A percentile compares a stretch with the other conserved stretches of the same genome.
phyloP scores from a whole-genome alignment of 2,888 invertebrate genomes.

The Dicyrtoma fusca region DNA sequence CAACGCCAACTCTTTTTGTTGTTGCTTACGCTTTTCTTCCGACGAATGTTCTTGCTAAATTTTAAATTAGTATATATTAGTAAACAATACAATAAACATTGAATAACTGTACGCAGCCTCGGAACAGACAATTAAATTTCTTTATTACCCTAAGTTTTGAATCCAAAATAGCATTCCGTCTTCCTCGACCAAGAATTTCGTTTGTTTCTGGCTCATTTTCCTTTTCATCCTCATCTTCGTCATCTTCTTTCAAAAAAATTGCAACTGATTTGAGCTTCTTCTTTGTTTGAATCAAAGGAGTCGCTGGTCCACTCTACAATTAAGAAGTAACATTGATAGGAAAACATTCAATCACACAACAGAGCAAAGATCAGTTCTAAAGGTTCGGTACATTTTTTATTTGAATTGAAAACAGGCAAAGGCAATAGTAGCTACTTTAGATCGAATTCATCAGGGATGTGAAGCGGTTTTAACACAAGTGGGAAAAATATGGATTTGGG shows the following conservation, averaged over 20 bases:
- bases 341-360: background rate
- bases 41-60: slow-evolving; percentile 83
- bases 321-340: slow-evolving; percentile 1
- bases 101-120: background rate
- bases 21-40: slow-evolving; percentile 95
- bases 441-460: no score
- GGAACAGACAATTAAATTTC: background rate
- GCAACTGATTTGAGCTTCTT: slow-evolving; percentile 95
- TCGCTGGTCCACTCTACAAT: slow-evolving; percentile 73
- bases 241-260: slow-evolving; percentile 89
- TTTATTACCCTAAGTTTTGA: slow-evolving; percentile 75
- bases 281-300: slow-evolving; percentile 85
- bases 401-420: no score
- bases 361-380: no score
- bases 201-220: slow-evolving; percentile 63
- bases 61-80: slow-evolving; percentile 23
- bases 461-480: no score
- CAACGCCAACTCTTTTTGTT: slow-evolving; percentile 91
- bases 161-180: slow-evolving; percentile 87
- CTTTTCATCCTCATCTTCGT: slow-evolving; percentile 79
- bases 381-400: no score
- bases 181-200: slow-evolving; percentile 76
- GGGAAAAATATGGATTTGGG: no score
- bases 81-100: background rate
- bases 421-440: no score